These are phyloP conservation scores for Lepidochrysops patricia DNA, from an alignment of 2,888 invertebrate species.

Conservation along the genomic window DNA sequence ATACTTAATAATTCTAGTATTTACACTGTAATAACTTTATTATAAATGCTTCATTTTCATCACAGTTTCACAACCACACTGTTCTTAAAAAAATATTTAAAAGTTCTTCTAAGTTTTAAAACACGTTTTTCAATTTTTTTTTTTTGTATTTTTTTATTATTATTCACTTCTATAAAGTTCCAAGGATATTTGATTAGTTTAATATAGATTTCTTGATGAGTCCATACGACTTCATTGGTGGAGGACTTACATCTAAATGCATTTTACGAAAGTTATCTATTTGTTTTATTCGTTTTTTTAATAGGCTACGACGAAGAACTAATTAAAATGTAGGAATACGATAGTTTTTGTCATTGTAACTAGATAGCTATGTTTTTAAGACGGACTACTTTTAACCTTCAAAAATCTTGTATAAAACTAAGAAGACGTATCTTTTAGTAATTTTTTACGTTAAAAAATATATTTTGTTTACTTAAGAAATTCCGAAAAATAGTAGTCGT, in stretches of 20 bases:
- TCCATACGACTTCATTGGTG: not conserved
- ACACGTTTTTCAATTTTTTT: not conserved
- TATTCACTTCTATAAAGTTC: not conserved
- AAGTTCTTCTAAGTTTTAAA: too few relatives aligned
- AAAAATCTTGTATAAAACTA: too few relatives aligned
- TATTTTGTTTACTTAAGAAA: too few relatives aligned
- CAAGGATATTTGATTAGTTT: too few relatives aligned
- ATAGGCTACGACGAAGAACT: not conserved
- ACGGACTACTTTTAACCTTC: too few relatives aligned
- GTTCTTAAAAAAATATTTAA: too few relatives aligned
- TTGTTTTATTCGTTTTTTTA: not conserved
- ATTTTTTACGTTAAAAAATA: too few relatives aligned
- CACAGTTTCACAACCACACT: not conserved
- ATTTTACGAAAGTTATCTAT: not conserved
- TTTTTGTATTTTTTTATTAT: too few relatives aligned
- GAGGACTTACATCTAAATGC: not conserved
- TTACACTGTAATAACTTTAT: not conserved
- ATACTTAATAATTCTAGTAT: conserved; percentile 5
- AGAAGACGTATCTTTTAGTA: too few relatives aligned
- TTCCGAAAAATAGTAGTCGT: too few relatives aligned
- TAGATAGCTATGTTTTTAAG: too few relatives aligned
- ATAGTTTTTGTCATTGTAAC: not conserved
- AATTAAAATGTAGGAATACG: not conserved
- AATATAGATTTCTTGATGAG: too few relatives aligned
- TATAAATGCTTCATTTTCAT: not conserved